Conservation (phyloP, 2,113 vertebrate species). For the Ochotona princeps region DNA sequence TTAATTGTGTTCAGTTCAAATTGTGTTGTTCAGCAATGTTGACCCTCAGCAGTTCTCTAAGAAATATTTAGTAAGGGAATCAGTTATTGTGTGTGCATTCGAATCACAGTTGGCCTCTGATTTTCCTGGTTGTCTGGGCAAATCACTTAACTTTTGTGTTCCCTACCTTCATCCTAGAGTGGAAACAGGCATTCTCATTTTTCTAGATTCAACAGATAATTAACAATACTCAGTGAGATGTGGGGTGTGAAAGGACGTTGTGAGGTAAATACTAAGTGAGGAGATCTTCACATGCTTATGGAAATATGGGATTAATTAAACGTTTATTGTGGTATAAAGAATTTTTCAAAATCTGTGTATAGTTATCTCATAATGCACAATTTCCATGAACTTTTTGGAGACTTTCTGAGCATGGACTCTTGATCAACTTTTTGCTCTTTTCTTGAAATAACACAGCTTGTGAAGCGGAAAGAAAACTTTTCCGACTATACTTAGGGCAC, state of each 20-base stretch:
- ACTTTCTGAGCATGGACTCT: no score
- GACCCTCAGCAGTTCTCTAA: slow-evolving; percentile 19
- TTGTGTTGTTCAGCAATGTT: slow-evolving; percentile 5
- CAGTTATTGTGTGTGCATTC: background rate
- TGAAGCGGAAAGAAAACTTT: slow-evolving; percentile 42
- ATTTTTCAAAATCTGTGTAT: no score
- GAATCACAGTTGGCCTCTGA: background rate
- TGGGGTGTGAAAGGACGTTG: background rate
- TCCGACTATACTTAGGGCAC: background rate
- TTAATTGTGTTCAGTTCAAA: background rate
- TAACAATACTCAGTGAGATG: background rate
- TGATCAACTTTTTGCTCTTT: background rate
- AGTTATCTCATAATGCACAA: no score
- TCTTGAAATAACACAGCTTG: slow-evolving; percentile 11
- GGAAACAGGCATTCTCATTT: background rate
- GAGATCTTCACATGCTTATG: no score
- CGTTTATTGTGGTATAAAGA: no score
- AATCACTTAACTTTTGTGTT: background rate
- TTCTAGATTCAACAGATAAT: background rate
- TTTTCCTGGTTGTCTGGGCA: background rate
- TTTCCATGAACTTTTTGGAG: no score
- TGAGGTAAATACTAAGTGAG: background rate
- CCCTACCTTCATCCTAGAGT: background rate
- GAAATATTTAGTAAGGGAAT: background rate
- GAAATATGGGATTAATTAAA: no score